Conservation (phyloP, 2,888 invertebrate genomes). For the Aspidiotus rigidus region DNA sequence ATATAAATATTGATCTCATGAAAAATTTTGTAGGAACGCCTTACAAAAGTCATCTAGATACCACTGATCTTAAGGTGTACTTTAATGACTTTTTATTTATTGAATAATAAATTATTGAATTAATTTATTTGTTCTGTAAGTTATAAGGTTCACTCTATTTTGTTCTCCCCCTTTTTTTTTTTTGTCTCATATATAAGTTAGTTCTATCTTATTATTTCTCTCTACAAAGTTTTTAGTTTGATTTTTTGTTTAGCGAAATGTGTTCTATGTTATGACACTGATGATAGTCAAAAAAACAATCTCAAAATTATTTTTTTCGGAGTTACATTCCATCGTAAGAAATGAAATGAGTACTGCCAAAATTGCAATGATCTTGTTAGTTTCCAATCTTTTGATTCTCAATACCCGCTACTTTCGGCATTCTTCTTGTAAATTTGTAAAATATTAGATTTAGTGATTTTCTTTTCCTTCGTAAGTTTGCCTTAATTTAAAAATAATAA, state of each 20-base stretch:
- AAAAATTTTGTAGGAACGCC: background rate
- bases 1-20: slow-evolving; percentile 30
- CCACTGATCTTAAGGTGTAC: slow-evolving; percentile 25
- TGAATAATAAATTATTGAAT: slow-evolving; percentile 16
- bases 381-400: background rate
- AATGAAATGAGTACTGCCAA: slow-evolving; percentile 10
- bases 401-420: background rate
- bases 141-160: background rate
- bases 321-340: no score
- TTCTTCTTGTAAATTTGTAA: slow-evolving; percentile 22
- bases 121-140: background rate
- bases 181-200: background rate
- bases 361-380: slow-evolving; percentile 15
- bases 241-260: no score
- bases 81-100: slow-evolving; percentile 12
- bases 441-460: slow-evolving; percentile 12
- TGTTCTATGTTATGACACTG: no score
- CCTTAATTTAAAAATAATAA: slow-evolving; percentile 19
- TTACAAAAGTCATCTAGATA: slow-evolving; percentile 22
- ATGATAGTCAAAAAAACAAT: no score
- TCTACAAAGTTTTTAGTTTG: no score
- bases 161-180: background rate
- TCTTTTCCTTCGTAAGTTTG: slow-evolving; percentile 12
- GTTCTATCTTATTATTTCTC: background rate
- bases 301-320: no score